phyloP scores from a whole-genome alignment of 2,797 vertebrate genomes.

The Myotis pilosus region DNA sequence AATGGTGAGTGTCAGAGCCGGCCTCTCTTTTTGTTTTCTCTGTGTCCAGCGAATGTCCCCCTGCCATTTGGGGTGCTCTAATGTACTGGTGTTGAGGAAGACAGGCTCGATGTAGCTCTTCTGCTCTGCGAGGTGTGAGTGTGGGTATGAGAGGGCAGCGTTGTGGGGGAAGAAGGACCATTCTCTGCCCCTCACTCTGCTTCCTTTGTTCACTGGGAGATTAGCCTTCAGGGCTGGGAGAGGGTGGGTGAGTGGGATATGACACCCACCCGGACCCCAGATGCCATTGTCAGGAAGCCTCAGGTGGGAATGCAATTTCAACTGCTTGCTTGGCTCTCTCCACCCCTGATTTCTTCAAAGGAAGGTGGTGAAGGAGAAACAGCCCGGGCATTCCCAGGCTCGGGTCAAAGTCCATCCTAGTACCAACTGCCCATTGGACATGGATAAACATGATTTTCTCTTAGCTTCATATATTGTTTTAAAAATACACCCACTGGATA shows the following conservation, averaged over 20 bases:
- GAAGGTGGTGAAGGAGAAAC: not conserved
- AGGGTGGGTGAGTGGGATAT: not conserved
- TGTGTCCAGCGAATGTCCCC: not conserved
- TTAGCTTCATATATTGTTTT: not conserved
- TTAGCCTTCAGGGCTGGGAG: not conserved
- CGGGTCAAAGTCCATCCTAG: not conserved
- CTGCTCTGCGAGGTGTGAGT: too few relatives aligned
- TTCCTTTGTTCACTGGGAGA: not conserved
- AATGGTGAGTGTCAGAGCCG: constrained; percentile 56
- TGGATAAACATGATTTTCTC: too few relatives aligned
- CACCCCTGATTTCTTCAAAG: not conserved
- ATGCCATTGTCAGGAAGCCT: not conserved
- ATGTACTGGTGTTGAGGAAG: not conserved
- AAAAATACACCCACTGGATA: not conserved
- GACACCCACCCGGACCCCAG: not conserved
- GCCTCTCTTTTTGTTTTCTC: not conserved
- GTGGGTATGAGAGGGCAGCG: too few relatives aligned
- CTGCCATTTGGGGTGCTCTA: not conserved
- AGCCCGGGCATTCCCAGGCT: not conserved
- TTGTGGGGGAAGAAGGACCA: accelerated
- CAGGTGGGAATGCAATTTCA: not conserved
- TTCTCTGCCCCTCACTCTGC: not conserved
- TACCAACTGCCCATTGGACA: too few relatives aligned
- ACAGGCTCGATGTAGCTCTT: not conserved
- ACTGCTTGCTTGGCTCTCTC: not conserved